A percentile compares a stretch with the other conserved stretches of the same genome.
phyloP scores from a whole-genome alignment of 1,140 invertebrate species.

The Episyrphus balteatus region DNA sequence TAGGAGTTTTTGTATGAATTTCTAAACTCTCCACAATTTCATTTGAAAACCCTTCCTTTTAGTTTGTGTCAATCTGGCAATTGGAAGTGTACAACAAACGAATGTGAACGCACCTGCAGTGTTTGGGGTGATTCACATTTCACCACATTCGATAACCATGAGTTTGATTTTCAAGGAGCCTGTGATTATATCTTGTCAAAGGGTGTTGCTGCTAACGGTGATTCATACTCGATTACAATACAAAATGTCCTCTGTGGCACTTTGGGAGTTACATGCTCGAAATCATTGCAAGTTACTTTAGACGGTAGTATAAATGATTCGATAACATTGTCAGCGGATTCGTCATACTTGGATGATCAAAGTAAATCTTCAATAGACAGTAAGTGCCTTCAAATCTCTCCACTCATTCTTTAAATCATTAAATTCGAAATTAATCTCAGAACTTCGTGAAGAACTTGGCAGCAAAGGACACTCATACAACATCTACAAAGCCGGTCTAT shows the following conservation, averaged over 20 bases:
- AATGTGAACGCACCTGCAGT: slow-evolving; percentile 59
- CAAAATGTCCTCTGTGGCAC: slow-evolving; percentile 61
- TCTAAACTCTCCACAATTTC: background rate
- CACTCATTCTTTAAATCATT: too few species aligned
- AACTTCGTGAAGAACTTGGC: slow-evolving; percentile 22
- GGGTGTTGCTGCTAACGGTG: slow-evolving; percentile 45
- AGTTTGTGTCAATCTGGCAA: slow-evolving; percentile 54
- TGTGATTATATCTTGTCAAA: slow-evolving; percentile 79
- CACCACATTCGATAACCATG: slow-evolving; percentile 71
- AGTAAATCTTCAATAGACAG: slow-evolving; percentile 29
- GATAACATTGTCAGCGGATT: slow-evolving; percentile 46
- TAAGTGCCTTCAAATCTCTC: slow-evolving; percentile 10
- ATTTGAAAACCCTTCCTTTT: slow-evolving; percentile 11
- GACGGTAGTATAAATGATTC: slow-evolving; percentile 45
- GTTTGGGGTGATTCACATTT: slow-evolving; percentile 83
- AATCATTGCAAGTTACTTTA: slow-evolving; percentile 51
- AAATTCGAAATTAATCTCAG: slow-evolving; percentile 6
- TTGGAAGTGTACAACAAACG: slow-evolving; percentile 54
- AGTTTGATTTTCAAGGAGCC: slow-evolving; percentile 76
- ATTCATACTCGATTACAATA: slow-evolving; percentile 58
- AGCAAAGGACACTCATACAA: slow-evolving; percentile 24
- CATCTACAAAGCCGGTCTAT: slow-evolving; percentile 50
- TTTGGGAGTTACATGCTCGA: slow-evolving; percentile 75
- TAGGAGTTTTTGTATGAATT: slow-evolving; percentile 30
- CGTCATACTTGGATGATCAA: slow-evolving; percentile 26